Evolutionary conservation across 92 coral and sea anemone species (phyloP).

Genomic region (Parazoanthus darwini): DNA sequence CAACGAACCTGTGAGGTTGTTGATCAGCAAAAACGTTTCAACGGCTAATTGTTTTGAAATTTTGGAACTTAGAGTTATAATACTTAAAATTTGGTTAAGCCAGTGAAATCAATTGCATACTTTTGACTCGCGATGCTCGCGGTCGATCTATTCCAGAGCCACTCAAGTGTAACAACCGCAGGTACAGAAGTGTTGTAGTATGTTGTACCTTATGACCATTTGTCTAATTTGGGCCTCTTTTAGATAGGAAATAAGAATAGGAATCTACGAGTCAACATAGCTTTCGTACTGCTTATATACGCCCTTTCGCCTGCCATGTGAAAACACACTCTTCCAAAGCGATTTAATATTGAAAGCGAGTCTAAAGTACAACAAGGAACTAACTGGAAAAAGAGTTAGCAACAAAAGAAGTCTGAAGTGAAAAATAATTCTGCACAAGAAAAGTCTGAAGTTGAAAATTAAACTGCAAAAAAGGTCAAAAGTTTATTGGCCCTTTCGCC

Average conservation of each 20-base stretch:
- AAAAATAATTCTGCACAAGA: too few species aligned
- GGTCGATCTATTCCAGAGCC: background rate
- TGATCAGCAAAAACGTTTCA: background rate
- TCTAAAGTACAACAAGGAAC: background rate
- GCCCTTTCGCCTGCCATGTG: background rate
- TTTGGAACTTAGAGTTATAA: background rate
- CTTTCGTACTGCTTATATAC: too few species aligned
- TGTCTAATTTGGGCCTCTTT: conserved; percentile 2
- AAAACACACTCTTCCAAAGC: background rate
- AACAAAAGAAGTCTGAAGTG: background rate
- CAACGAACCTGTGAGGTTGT: background rate
- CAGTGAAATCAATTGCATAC: too few species aligned
- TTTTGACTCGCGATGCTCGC: background rate
- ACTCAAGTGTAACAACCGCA: background rate
- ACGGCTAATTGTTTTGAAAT: background rate
- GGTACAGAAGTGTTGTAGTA: too few species aligned
- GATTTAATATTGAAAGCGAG: background rate
- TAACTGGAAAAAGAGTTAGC: background rate
- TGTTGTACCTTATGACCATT: background rate
- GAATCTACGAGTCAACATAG: too few species aligned
- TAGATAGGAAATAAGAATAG: too few species aligned
- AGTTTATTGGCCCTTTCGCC: background rate
- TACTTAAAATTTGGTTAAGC: background rate
- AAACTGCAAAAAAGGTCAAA: background rate
- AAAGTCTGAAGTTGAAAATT: background rate